phyloP scores from a whole-genome alignment of 1,140 invertebrate species.

The Rhagoletis zephyria region DNA sequence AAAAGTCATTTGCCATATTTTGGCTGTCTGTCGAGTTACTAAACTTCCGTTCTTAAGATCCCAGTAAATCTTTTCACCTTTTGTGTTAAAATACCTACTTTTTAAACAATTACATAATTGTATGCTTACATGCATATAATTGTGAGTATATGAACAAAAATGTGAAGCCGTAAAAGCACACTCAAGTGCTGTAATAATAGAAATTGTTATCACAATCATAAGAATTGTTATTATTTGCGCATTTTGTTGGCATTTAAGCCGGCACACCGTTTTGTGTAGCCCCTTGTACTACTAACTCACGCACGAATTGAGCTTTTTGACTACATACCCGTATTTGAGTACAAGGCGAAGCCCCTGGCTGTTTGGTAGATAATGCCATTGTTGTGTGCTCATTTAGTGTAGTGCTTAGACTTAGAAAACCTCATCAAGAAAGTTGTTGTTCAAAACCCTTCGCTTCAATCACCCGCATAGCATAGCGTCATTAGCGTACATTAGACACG shows the following conservation, averaged over 20 bases:
- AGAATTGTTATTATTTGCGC: slow-evolving; percentile 63
- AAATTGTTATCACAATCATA: slow-evolving; percentile 53
- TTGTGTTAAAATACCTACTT: no score
- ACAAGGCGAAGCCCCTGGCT: neutral
- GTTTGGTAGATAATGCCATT: neutral
- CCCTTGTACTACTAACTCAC: neutral
- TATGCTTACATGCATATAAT: no score
- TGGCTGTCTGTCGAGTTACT: neutral
- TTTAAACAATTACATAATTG: no score
- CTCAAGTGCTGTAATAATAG: slow-evolving; percentile 41
- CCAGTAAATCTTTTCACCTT: no score
- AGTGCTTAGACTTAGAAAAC: neutral
- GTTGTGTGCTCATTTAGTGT: slow-evolving; percentile 1
- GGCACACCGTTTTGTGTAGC: neutral
- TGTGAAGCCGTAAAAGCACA: neutral
- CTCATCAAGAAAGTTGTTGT: neutral
- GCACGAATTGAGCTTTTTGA: neutral
- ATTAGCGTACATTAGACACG: slow-evolving; percentile 50
- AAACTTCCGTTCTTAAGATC: no score
- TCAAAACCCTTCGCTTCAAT: neutral
- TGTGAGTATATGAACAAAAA: neutral
- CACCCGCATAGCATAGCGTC: neutral
- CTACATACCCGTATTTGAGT: neutral
- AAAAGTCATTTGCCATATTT: neutral
- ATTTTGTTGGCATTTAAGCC: slow-evolving; percentile 58